Base-by-base conservation (phyloP, 2,797 vertebrate species). In the Xiphorhynchus erythropygius region DNA sequence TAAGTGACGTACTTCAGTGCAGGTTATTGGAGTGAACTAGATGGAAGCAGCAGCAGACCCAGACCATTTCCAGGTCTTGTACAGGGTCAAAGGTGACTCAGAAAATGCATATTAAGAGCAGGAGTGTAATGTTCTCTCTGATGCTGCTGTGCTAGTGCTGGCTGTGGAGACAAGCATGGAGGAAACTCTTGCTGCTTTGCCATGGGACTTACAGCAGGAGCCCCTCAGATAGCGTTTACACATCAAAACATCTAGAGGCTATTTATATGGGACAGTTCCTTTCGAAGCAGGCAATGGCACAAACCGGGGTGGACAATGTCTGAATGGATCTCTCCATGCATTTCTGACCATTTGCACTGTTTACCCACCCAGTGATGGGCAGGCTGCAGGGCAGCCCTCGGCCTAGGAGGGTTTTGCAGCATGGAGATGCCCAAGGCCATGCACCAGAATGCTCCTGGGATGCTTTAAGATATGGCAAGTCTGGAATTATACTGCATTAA, bases 281-380 rank as follows among this genome's bases (percentile, higher is more conserved):
- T n/a, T 81, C 33, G 46, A 64, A 87, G 46, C 78, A 75, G 35
- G 27, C 56, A 41, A 0, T 13, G 50, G 23, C 52, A 86, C 57
- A 75, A 60, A 81, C 8, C 14, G 10, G 55, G 49, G 3, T 28
- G 67, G 68, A 15, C 62, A 50, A 30, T 18, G 50, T 42, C 87
- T 87, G 32, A 5, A 6, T 8, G 5, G 37, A 37, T 46, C 9
- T 53, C 9, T 81, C 44, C 49, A 5, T 10, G 49, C 21, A 0
- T 50, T 87, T 70, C 55, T 65, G n/a, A 28, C 13, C 8, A 12
- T 18, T 24, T 64, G 16, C 18, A 10, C 21, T 4, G 39, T 35
- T 41, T 10, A 6, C 18, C 12, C 11, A 11, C 39, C 32, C 7
- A 5, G 37, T 2, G 0, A 1, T 2, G 10, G 11, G 32, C 69